These are phyloP conservation scores for Xestia sexstrigata DNA, from an alignment of 2,888 invertebrate genomes.

Conservation along the genomic window DNA sequence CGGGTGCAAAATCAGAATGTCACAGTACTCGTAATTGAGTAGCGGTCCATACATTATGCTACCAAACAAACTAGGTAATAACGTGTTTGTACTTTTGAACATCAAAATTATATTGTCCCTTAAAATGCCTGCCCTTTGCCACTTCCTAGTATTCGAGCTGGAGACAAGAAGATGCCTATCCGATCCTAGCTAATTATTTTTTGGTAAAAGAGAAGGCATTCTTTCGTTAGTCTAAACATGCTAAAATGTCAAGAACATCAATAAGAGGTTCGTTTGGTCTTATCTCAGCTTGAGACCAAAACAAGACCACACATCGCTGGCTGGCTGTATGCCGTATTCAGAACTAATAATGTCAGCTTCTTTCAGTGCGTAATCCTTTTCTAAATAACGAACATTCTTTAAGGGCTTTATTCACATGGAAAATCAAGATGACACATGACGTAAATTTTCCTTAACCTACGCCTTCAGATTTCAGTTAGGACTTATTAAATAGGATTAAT, in stretches of 20 bases:
- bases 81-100: too few species aligned
- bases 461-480: constrained; percentile 8
- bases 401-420: constrained; percentile 14
- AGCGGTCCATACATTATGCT: too few species aligned
- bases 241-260: not conserved
- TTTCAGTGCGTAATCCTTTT: not conserved
- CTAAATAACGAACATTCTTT: not conserved
- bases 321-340: not conserved
- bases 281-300: not conserved
- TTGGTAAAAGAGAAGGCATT: too few species aligned
- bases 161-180: too few species aligned
- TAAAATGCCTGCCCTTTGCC: too few species aligned
- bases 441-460: constrained; percentile 36
- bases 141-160: too few species aligned
- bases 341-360: not conserved
- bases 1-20: too few species aligned
- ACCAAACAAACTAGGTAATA: too few species aligned
- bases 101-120: too few species aligned
- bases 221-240: not conserved
- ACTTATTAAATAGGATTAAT: constrained; percentile 28
- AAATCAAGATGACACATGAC: constrained; percentile 28
- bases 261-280: not conserved
- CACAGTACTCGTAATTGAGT: too few species aligned
- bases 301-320: not conserved
- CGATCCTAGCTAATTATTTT: too few species aligned